phyloP scores from a whole-genome alignment of 2,113 vertebrate genomes.

The Ceuthmochares aereus region DNA sequence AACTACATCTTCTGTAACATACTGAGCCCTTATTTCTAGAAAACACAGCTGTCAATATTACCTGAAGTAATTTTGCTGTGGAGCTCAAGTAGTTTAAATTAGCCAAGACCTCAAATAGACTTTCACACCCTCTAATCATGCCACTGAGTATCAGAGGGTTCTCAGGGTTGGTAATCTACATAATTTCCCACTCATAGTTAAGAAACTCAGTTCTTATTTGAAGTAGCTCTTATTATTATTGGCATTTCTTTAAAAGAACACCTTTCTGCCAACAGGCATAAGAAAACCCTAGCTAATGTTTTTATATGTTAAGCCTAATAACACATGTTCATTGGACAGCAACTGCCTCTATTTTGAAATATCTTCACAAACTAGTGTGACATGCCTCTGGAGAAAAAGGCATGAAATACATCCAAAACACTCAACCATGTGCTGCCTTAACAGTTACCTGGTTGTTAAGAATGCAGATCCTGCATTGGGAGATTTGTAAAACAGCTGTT shows the following conservation, averaged over 20 bases:
- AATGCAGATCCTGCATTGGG: not conserved
- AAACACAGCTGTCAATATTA: slow-evolving; percentile 55
- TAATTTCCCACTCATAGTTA: slow-evolving; percentile 57
- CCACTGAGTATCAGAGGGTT: slow-evolving; percentile 8
- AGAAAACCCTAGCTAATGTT: slow-evolving; percentile 45
- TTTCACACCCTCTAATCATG: slow-evolving; percentile 59
- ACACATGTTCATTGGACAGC: slow-evolving; percentile 45
- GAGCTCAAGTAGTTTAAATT: slow-evolving; percentile 52
- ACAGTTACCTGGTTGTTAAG: not conserved
- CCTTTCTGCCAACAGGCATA: slow-evolving; percentile 38
- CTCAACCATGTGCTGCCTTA: not conserved
- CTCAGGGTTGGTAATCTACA: slow-evolving; percentile 60
- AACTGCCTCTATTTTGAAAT: slow-evolving; percentile 30
- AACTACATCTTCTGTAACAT: not conserved
- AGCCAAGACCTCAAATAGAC: slow-evolving; percentile 30
- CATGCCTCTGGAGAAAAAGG: not conserved
- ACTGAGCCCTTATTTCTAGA: slow-evolving; percentile 4
- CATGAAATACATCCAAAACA: slow-evolving; percentile 24
- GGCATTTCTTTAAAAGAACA: slow-evolving; percentile 53
- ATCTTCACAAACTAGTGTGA: not conserved
- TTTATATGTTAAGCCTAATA: slow-evolving; percentile 25
- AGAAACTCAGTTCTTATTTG: slow-evolving; percentile 46
- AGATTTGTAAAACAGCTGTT: not conserved
- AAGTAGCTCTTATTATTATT: slow-evolving; percentile 62
- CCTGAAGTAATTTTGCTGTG: slow-evolving; percentile 49